phyloP scores from a whole-genome alignment of 2,888 invertebrate species.

The Athalia circularis region DNA sequence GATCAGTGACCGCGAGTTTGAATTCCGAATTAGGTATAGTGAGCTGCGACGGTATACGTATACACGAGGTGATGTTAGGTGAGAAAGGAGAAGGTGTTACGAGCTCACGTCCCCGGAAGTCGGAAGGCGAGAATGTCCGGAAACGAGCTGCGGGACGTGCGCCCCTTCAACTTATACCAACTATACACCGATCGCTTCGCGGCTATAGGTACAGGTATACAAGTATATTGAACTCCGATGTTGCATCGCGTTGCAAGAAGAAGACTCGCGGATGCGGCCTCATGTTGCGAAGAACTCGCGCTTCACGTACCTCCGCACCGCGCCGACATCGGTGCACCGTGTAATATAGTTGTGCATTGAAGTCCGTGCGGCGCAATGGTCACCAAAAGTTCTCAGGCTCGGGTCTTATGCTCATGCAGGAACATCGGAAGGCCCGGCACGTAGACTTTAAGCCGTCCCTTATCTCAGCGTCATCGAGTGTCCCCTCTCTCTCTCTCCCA shows the following conservation, averaged over 20 bases:
- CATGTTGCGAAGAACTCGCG: conserved; percentile 24
- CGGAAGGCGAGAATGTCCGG: conserved; percentile 68
- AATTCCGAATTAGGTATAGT: conserved; percentile 37
- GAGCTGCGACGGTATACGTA: conserved; percentile 39
- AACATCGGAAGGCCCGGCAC: conserved; percentile 72
- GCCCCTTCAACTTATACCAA: conserved; percentile 15
- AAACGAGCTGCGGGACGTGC: conserved; percentile 68
- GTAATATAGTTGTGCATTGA: no score
- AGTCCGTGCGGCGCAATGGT: conserved; percentile 53
- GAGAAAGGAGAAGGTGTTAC: conserved; percentile 54
- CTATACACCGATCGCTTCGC: no score
- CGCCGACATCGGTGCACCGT: no score
- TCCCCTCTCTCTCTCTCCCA: conserved; percentile 51
- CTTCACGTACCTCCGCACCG: conserved; percentile 44
- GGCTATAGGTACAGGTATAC: no score
- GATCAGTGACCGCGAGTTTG: conserved; percentile 44
- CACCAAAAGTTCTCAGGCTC: conserved; percentile 72
- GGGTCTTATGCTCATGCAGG: conserved; percentile 52
- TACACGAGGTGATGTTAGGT: conserved; percentile 48
- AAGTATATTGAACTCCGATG: conserved; percentile 2
- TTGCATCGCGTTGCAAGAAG: conserved; percentile 28
- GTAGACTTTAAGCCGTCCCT: conserved; percentile 72
- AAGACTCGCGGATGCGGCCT: conserved; percentile 47
- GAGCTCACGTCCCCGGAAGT: conserved; percentile 72
- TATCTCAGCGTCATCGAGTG: conserved; percentile 72